phyloP scores from a whole-genome alignment of 2,113 vertebrate genomes.

The Orycteropus afer region DNA sequence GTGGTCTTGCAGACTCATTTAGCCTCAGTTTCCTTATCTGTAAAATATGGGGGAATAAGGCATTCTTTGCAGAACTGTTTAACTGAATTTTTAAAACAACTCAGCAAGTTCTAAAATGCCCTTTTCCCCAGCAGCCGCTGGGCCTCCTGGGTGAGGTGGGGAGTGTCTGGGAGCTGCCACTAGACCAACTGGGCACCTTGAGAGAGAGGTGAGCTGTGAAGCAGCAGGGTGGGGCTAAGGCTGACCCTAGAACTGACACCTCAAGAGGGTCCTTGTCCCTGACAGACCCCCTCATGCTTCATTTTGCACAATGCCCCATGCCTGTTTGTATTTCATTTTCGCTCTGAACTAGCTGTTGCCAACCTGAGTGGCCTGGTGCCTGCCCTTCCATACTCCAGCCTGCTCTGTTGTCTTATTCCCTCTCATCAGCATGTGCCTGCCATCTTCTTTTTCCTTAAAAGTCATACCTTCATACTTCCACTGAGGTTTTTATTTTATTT shows the following conservation, averaged over 20 bases:
- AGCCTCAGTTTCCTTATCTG: slow-evolving; percentile 26
- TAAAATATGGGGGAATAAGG: background rate
- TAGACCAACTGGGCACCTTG: background rate
- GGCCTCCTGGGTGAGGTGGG: background rate
- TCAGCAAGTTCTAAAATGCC: background rate
- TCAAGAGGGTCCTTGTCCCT: rapidly evolving
- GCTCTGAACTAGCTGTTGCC: background rate
- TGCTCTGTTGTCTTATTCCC: background rate
- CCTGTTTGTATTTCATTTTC: background rate
- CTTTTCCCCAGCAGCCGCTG: background rate
- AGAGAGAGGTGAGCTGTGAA: rapidly evolving
- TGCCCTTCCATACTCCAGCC: background rate
- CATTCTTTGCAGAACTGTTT: background rate
- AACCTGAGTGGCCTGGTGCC: background rate
- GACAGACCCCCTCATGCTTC: background rate
- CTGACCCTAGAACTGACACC: background rate
- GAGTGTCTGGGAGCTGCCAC: background rate
- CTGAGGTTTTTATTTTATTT: background rate
- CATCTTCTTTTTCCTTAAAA: background rate
- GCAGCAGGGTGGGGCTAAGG: background rate
- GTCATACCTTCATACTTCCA: background rate
- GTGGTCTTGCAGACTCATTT: background rate
- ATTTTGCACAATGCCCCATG: rapidly evolving
- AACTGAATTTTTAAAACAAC: background rate
- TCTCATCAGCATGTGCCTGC: background rate